Evolutionary conservation across 2,888 invertebrate genomes (phyloP).

Genomic region (Psococerastis gibbosa): DNA sequence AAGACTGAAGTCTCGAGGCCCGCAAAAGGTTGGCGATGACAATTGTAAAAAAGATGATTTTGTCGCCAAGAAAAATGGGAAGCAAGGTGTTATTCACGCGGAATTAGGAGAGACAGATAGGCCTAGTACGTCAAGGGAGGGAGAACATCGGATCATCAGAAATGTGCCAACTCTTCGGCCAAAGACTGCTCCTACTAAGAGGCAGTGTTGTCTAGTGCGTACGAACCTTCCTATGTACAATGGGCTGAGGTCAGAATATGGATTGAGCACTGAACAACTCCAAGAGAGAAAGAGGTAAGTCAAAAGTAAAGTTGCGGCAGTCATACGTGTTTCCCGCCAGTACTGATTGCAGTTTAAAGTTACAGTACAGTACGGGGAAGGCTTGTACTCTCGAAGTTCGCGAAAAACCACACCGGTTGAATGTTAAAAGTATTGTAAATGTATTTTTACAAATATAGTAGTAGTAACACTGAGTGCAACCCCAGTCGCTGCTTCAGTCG

Average conservation of each 20-base stretch:
- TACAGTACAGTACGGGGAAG: too few relatives aligned
- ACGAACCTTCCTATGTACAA: constrained; percentile 18
- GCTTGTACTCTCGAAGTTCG: too few relatives aligned
- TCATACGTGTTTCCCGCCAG: too few relatives aligned
- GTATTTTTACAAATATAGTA: too few relatives aligned
- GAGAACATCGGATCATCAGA: constrained; percentile 3
- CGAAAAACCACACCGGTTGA: too few relatives aligned
- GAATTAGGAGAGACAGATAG: constrained; percentile 7
- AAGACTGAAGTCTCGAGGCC: background rate
- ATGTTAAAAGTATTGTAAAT: too few relatives aligned
- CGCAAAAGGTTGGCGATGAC: background rate
- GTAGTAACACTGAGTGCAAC: too few relatives aligned
- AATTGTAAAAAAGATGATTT: background rate
- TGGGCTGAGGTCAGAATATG: constrained; percentile 20
- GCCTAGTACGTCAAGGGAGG: constrained; percentile 14
- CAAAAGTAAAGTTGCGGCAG: too few relatives aligned
- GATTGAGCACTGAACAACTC: constrained; percentile 19
- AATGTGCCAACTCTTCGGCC: constrained; percentile 9
- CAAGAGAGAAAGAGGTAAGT: constrained; percentile 19
- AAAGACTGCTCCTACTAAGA: constrained; percentile 13
- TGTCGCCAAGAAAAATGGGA: background rate
- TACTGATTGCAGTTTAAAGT: too few relatives aligned
- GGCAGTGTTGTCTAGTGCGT: constrained; percentile 11
- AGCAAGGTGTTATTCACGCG: background rate
- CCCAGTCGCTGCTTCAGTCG: too few relatives aligned